Conservation (phyloP, 2,797 vertebrate species). For the Anolis apletophallus region DNA sequence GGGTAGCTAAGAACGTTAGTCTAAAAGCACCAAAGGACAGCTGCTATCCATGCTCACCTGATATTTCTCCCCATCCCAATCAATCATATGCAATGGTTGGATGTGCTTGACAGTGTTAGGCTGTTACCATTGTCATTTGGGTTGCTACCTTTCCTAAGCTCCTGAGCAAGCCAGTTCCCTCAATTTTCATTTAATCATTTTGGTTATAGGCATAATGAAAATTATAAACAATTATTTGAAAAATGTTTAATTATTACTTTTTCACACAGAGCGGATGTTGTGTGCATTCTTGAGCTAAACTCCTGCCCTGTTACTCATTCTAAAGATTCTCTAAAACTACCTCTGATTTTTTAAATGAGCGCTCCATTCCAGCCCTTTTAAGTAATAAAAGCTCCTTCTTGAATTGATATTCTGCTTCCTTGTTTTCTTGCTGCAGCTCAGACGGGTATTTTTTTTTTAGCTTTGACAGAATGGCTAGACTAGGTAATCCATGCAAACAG, state of each 20-base stretch:
- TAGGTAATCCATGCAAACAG: constrained; percentile 83
- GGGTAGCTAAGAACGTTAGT: neutral
- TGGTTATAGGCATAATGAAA: neutral
- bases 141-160: neutral
- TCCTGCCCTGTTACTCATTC: neutral
- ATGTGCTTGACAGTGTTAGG: neutral
- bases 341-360: constrained; percentile 45
- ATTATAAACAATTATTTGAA: neutral
- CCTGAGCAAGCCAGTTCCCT: neutral
- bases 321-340: constrained; percentile 41
- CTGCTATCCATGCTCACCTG: neutral
- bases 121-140: neutral
- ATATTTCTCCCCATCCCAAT: neutral
- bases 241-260: neutral
- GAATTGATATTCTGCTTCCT: constrained; percentile 71
- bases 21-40: too few relatives aligned
- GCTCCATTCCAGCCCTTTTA: constrained; percentile 52
- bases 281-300: neutral
- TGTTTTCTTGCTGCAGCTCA: constrained; percentile 73
- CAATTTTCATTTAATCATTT: neutral
- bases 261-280: neutral
- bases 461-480: constrained; percentile 82
- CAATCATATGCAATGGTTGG: neutral
- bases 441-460: constrained; percentile 74
- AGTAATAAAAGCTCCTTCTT: constrained; percentile 62